phyloP scores from a whole-genome alignment of 2,797 vertebrate genomes.

The Meda fulgida region DNA sequence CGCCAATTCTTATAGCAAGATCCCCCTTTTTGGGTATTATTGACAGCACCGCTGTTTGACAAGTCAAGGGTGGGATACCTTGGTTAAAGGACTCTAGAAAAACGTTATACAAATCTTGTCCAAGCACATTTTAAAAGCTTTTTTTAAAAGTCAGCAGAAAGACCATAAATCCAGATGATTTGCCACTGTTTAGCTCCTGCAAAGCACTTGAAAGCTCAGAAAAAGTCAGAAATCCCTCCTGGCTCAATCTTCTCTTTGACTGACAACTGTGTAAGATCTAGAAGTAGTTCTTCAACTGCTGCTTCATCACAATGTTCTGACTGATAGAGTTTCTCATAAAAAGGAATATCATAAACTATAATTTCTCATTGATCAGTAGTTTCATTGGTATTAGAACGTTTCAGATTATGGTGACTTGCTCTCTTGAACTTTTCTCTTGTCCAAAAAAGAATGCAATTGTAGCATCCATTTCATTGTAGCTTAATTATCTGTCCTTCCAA shows the following conservation, averaged over 20 bases:
- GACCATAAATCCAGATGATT: not conserved
- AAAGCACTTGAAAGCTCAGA: not conserved
- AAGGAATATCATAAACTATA: not conserved
- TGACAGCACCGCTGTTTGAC: not conserved
- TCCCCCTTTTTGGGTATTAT: not conserved
- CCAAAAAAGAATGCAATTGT: not conserved
- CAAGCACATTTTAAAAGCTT: not conserved
- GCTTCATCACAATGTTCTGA: not conserved
- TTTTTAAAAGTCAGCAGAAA: not conserved
- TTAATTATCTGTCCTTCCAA: too few species aligned
- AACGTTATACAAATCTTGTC: too few species aligned
- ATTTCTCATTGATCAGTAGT: not conserved
- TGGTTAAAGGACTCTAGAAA: too few species aligned
- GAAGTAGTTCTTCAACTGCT: not conserved
- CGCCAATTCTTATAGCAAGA: not conserved
- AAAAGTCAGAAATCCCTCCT: not conserved
- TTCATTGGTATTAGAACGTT: too few species aligned
- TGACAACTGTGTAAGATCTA: not conserved
- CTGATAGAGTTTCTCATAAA: not conserved
- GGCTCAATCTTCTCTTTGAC: not conserved
- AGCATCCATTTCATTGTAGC: not conserved
- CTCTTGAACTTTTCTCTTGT: not conserved
- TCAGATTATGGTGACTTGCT: not conserved
- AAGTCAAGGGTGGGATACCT: not conserved
- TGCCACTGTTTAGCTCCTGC: not conserved